These are phyloP conservation scores for Acanthosepion lycidas DNA, from an alignment of 2,888 invertebrate genomes.

Conservation along the genomic window DNA sequence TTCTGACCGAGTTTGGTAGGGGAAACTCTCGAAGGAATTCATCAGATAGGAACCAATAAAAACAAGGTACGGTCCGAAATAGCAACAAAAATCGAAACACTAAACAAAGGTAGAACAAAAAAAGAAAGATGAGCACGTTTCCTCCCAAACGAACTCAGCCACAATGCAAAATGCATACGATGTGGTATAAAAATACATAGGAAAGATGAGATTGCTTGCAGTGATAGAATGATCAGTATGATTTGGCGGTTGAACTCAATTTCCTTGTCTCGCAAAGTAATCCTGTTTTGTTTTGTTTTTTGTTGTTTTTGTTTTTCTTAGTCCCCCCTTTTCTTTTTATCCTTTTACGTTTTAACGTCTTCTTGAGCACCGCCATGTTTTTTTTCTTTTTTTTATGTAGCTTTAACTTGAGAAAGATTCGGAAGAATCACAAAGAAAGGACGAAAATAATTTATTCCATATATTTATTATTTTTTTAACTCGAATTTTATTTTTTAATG, in stretches of 20 bases:
- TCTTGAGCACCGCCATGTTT: neutral
- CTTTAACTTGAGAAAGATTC: neutral
- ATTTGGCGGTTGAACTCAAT: neutral
- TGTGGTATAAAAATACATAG: neutral
- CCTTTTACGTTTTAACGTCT: neutral
- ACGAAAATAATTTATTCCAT: neutral
- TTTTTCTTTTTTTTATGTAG: neutral
- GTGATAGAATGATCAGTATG: neutral
- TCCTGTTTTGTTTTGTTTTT: neutral
- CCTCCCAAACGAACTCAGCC: neutral
- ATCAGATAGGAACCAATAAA: neutral
- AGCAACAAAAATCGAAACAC: neutral
- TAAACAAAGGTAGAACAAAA: neutral
- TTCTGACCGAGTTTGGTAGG: neutral
- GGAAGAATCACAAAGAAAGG: neutral
- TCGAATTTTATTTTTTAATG: neutral
- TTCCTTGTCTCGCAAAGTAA: neutral
- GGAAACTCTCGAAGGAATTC: neutral
- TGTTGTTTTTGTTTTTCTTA: too few species aligned
- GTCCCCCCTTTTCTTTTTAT: neutral
- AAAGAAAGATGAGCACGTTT: neutral
- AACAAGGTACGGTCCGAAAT: neutral
- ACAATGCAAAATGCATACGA: neutral
- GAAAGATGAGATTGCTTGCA: neutral
- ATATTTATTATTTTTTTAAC: neutral